phyloP scores from a whole-genome alignment of 2,113 vertebrate genomes.

The Narcine bancroftii region DNA sequence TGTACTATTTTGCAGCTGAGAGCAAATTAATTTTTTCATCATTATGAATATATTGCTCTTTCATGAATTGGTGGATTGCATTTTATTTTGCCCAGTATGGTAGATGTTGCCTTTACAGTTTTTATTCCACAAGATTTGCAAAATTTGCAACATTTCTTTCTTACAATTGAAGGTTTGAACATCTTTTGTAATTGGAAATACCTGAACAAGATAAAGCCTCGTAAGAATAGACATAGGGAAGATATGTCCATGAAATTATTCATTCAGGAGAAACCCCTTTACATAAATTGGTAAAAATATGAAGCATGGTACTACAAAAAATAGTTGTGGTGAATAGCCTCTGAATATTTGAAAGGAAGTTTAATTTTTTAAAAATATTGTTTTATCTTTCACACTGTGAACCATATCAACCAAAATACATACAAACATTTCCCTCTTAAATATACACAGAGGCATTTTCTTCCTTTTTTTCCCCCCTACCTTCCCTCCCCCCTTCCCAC shows the following conservation, averaged over 20 bases:
- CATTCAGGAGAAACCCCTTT: too few relatives aligned
- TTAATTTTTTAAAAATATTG: too few relatives aligned
- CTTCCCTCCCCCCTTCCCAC: too few relatives aligned
- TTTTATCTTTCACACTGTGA: too few relatives aligned
- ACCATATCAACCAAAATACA: too few relatives aligned
- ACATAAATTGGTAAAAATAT: background rate
- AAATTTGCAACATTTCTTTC: background rate
- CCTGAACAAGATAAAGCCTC: too few relatives aligned
- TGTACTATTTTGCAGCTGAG: background rate
- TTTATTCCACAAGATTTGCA: background rate
- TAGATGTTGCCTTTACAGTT: background rate
- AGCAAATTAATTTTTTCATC: background rate
- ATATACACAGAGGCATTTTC: too few relatives aligned
- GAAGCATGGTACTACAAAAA: background rate
- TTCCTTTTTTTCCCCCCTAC: too few relatives aligned
- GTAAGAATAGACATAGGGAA: background rate
- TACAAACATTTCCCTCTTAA: too few relatives aligned
- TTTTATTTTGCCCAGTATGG: background rate
- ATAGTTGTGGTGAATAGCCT: background rate
- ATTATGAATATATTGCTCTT: background rate
- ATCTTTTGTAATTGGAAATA: background rate
- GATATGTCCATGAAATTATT: background rate
- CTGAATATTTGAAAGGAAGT: too few relatives aligned
- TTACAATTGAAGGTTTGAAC: background rate
- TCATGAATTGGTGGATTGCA: background rate